These are phyloP conservation scores for Acyrthosiphon pisum DNA, from an alignment of 1,140 invertebrate genomes.

Conservation along the genomic window DNA sequence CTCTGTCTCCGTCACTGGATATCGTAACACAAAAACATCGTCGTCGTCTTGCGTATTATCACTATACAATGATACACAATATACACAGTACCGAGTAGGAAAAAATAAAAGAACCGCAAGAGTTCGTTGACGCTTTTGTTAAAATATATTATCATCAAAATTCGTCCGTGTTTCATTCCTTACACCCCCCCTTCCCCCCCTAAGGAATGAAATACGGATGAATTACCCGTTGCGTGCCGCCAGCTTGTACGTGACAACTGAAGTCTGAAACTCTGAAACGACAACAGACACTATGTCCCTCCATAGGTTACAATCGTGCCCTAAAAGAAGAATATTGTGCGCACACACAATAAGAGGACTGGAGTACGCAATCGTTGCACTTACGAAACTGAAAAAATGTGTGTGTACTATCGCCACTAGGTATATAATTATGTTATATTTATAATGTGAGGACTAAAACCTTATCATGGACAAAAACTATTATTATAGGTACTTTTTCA, in stretches of 20 bases:
- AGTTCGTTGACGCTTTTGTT: constrained; percentile 43
- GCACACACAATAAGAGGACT: not conserved
- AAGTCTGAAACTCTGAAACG: not conserved
- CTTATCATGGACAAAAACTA: not conserved
- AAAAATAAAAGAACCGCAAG: constrained; percentile 19
- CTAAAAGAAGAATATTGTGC: not conserved
- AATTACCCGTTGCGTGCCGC: not conserved
- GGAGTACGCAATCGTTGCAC: not conserved
- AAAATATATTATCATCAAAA: not conserved
- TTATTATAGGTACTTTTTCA: not conserved
- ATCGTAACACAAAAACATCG: not conserved
- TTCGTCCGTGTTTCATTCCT: not conserved
- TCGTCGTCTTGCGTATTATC: not conserved
- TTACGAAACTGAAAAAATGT: not conserved
- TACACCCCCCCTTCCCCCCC: not conserved
- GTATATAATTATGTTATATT: constrained; percentile 2
- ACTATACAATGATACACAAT: no score
- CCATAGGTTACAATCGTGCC: not conserved
- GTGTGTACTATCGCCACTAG: not conserved
- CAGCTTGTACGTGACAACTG: not conserved
- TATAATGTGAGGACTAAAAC: not conserved
- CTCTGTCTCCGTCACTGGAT: not conserved
- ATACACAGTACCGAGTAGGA: not conserved
- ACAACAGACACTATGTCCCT: not conserved
- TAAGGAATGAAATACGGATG: not conserved